Percentiles rank a stretch among this genome's conserved stretches.
phyloP scores from a whole-genome alignment of 2,888 invertebrate genomes.

The Aphodius granarius region DNA sequence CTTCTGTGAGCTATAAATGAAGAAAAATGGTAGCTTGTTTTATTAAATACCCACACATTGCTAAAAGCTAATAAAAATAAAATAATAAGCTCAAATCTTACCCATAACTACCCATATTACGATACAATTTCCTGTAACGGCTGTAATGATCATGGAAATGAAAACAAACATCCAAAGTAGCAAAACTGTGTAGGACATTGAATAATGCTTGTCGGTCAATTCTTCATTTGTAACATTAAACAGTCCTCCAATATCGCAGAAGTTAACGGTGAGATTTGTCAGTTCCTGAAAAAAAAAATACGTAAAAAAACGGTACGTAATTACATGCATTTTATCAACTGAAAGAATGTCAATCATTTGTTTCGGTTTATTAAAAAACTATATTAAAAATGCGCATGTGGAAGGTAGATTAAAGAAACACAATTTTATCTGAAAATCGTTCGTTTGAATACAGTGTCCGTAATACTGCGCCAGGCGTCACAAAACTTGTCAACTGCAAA shows the following conservation, averaged over 20 bases:
- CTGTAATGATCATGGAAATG: constrained; percentile 74
- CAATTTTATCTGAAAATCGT: too few relatives aligned
- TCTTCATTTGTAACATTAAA: neutral
- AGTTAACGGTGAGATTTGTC: too few relatives aligned
- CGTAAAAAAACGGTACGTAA: too few relatives aligned
- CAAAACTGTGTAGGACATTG: constrained; percentile 65
- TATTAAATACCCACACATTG: too few relatives aligned
- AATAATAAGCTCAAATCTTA: constrained; percentile 50
- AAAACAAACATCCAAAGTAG: constrained; percentile 77
- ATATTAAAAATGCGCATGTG: too few relatives aligned
- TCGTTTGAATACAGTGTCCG: neutral
- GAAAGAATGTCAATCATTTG: too few relatives aligned
- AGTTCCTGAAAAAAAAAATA: too few relatives aligned
- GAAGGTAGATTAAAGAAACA: too few relatives aligned
- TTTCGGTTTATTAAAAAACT: too few relatives aligned
- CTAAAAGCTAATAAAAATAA: neutral
- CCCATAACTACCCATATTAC: constrained; percentile 93
- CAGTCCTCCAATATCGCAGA: too few relatives aligned
- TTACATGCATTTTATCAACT: too few relatives aligned
- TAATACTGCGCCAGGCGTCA: too few relatives aligned
- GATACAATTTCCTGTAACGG: constrained; percentile 84
- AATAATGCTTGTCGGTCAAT: neutral
- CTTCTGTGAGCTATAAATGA: constrained; percentile 69
- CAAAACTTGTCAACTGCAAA: neutral
- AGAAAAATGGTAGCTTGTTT: neutral